Evolutionary conservation across 2,113 vertebrate genomes (phyloP).

Genomic region (Cryptomyrus ogoouensis): DNA sequence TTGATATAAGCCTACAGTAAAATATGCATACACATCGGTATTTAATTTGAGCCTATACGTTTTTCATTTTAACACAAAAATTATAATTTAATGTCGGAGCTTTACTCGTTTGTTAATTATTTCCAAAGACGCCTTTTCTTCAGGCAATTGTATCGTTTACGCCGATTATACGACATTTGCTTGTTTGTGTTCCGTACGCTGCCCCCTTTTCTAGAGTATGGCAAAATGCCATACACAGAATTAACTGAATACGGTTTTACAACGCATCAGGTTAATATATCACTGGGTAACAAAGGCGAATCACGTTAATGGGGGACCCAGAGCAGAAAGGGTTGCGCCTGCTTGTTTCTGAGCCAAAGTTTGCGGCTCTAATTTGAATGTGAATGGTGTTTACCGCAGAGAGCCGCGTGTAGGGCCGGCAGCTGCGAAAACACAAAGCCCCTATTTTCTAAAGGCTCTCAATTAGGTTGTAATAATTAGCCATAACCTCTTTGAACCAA

Average conservation of each 20-base stretch:
- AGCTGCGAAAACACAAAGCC: conserved; percentile 48
- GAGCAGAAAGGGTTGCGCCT: conserved; percentile 47
- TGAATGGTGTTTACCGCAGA: conserved; percentile 62
- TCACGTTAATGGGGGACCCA: conserved; percentile 38
- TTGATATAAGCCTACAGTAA: background rate
- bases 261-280: conserved; percentile 61
- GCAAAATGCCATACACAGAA: conserved; percentile 53
- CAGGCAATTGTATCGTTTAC: background rate
- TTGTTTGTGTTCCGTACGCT: conserved; percentile 13
- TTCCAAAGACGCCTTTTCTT: background rate
- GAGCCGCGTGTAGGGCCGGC: conserved; percentile 52
- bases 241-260: conserved; percentile 50
- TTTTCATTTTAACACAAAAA: background rate
- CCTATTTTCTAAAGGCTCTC: conserved; percentile 53
- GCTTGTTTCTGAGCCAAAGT: conserved; percentile 60
- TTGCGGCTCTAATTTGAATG: conserved; percentile 69
- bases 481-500: conserved; percentile 47
- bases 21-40: background rate
- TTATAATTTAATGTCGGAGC: background rate
- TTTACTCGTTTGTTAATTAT: background rate
- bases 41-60: background rate
- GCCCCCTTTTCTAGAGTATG: conserved; percentile 21
- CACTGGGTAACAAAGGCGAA: conserved; percentile 47
- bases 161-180: conserved; percentile 7
- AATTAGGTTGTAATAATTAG: conserved; percentile 57